phyloP scores from a whole-genome alignment of 2,888 invertebrate genomes.

The Agonopterix arenella region DNA sequence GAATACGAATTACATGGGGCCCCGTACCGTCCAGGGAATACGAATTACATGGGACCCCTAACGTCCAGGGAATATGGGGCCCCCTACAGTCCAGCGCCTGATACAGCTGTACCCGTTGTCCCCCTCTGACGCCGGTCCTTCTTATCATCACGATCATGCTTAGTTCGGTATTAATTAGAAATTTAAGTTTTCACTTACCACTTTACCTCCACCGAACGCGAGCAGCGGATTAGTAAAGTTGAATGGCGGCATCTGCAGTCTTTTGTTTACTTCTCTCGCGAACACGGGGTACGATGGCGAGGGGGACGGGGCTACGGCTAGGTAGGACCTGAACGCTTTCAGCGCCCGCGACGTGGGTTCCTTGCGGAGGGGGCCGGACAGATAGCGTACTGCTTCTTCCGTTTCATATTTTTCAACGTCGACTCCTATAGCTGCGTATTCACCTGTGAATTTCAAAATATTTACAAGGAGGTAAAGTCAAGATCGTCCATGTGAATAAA shows the following conservation, averaged over 20 bases:
- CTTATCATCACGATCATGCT: too few species aligned
- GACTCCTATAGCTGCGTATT: constrained; percentile 95
- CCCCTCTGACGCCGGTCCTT: too few species aligned
- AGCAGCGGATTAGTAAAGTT: constrained; percentile 89
- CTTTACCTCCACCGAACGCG: constrained; percentile 83
- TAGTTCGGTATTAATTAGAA: too few species aligned
- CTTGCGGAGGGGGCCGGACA: constrained; percentile 84
- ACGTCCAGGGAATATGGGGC: too few species aligned
- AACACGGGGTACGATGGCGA: constrained; percentile 85
- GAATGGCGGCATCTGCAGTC: constrained; percentile 91
- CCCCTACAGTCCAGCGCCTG: too few species aligned
- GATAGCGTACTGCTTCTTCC: constrained; percentile 85
- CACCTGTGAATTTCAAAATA: constrained; percentile 73
- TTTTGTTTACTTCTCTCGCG: constrained; percentile 85
- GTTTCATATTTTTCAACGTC: constrained; percentile 92
- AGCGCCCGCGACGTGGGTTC: constrained; percentile 77
- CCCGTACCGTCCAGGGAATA: too few species aligned
- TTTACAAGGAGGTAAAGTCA: too few species aligned
- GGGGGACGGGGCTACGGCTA: constrained; percentile 88
- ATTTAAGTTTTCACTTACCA: constrained; percentile 62
- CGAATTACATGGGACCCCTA: too few species aligned
- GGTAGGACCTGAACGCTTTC: constrained; percentile 87
- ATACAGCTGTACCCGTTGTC: too few species aligned
- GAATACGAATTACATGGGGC: too few species aligned
- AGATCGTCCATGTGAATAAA: too few species aligned